Evolutionary conservation across 2,888 invertebrate genomes (phyloP).

Genomic region (Drosophila antonietae): DNA sequence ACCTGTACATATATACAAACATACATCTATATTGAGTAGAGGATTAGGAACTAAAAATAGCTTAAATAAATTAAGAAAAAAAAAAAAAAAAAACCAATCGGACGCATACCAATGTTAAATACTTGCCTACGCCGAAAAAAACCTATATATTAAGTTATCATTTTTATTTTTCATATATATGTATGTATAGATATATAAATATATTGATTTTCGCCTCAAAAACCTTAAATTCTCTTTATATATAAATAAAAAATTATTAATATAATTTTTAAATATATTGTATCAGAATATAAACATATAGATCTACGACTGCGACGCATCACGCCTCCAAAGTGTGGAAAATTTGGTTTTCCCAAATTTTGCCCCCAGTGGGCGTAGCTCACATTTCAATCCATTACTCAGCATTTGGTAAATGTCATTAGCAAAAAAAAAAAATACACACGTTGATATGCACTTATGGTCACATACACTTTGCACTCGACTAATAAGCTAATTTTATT

Average conservation of each 20-base stretch:
- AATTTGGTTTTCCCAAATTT: not conserved
- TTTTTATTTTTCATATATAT: too few species aligned
- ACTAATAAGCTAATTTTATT: not conserved
- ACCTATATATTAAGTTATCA: too few species aligned
- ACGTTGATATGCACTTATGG: too few species aligned
- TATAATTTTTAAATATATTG: too few species aligned
- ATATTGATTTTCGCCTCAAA: too few species aligned
- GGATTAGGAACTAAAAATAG: constrained; percentile 62
- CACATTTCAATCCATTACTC: not conserved
- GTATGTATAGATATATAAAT: too few species aligned
- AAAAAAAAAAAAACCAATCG: not conserved
- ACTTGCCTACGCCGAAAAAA: too few species aligned
- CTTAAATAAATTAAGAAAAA: constrained; percentile 31
- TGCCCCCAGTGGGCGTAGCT: not conserved
- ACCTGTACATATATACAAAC: not conserved
- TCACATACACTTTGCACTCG: not conserved
- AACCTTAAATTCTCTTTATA: too few species aligned
- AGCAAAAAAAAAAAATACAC: not conserved
- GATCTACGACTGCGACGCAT: too few species aligned
- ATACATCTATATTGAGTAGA: constrained; percentile 6
- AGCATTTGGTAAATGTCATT: not conserved
- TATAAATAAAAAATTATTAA: too few species aligned
- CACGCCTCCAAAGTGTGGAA: not conserved
- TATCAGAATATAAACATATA: too few species aligned
- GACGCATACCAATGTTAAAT: too few species aligned